Percentiles rank a stretch among this genome's conserved stretches.
These are phyloP conservation scores for Cephus cinctus DNA, from an alignment of 1,140 invertebrate genomes.

Conservation along the genomic window DNA sequence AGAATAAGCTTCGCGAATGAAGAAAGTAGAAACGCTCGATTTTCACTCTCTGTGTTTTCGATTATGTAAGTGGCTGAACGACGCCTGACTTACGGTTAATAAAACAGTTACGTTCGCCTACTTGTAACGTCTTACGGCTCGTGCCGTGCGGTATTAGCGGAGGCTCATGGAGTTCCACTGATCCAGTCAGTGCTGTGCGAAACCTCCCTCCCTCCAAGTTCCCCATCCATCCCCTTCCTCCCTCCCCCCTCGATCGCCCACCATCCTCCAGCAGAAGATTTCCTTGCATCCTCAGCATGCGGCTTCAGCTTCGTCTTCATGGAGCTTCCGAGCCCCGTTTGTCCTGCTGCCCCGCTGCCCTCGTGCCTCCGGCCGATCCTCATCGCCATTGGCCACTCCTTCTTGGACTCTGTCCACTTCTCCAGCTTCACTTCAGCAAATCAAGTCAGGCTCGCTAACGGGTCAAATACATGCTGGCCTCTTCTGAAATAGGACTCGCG, in stretches of 20 bases:
- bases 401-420: too few species aligned
- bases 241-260: background rate
- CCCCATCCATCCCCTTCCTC: constrained; percentile 8
- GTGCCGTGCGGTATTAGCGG: constrained; percentile 11
- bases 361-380: too few species aligned
- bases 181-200: constrained; percentile 14
- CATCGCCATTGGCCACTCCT: too few species aligned
- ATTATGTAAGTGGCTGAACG: constrained; percentile 43
- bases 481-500: too few species aligned
- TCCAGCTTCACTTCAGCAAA: too few species aligned
- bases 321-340: too few species aligned
- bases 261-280: background rate
- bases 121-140: constrained; percentile 30
- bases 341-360: too few species aligned
- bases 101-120: constrained; percentile 48
- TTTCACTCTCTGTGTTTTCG: constrained; percentile 53
- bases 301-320: too few species aligned
- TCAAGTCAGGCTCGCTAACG: too few species aligned
- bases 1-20: constrained; percentile 14
- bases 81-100: constrained; percentile 43
- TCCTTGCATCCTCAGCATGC: too few species aligned
- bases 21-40: constrained; percentile 46
- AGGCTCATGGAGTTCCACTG: constrained; percentile 12
- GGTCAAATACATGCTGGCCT: too few species aligned
- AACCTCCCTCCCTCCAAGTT: background rate